A percentile compares a stretch with the other conserved stretches of the same genome.
Evolutionary conservation across 2,797 vertebrate genomes (phyloP).

Genomic region (Bovichtus variegatus): DNA sequence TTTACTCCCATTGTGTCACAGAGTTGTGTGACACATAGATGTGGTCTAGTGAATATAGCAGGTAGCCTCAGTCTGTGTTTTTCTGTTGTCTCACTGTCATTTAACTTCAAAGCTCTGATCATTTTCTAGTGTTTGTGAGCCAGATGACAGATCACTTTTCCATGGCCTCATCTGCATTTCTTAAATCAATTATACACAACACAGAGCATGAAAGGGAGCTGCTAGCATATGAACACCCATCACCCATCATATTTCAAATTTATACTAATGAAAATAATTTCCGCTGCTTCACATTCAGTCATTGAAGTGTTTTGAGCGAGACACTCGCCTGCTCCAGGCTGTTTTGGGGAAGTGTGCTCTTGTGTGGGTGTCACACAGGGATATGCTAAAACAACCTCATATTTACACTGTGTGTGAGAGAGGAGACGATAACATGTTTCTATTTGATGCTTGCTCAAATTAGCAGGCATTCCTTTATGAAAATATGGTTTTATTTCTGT

Average conservation of each 20-base stretch:
- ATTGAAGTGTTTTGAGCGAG: too few species aligned
- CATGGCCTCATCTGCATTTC: slow-evolving; percentile 18
- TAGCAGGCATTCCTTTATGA: neutral
- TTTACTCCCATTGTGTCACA: slow-evolving; percentile 10
- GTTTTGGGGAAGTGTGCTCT: neutral
- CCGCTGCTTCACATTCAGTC: slow-evolving; percentile 11
- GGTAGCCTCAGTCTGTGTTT: neutral
- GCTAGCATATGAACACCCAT: slow-evolving; percentile 2
- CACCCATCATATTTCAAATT: neutral
- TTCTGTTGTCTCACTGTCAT: neutral
- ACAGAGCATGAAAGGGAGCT: slow-evolving; percentile 8
- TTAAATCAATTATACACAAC: slow-evolving; percentile 31
- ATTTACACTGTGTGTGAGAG: neutral
- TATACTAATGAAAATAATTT: neutral
- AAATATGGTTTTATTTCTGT: neutral
- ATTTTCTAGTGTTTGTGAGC: neutral
- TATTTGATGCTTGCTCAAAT: neutral
- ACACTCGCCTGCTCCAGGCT: neutral
- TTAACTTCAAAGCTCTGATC: neutral
- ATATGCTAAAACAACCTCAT: neutral
- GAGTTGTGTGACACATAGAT: slow-evolving; percentile 13
- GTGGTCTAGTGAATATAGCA: neutral
- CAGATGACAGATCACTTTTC: neutral
- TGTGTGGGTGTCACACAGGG: neutral
- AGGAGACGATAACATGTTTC: neutral